Percentiles rank a stretch among this genome's conserved stretches.
Conservation (phyloP, 2,888 invertebrate genomes). For the Euclidia mi region DNA sequence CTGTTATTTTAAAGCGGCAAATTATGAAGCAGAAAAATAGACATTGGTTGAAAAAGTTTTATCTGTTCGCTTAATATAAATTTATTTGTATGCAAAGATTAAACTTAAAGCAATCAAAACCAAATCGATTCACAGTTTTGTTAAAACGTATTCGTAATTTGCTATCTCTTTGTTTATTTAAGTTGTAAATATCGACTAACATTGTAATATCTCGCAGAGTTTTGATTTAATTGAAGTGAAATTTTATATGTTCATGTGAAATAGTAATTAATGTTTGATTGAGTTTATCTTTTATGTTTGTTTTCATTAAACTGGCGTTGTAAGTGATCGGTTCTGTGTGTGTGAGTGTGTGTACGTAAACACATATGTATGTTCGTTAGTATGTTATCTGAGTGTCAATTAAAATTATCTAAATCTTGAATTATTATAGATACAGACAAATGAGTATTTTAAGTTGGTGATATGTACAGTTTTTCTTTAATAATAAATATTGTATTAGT, state of each 20-base stretch:
- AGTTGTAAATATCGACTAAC: conserved; percentile 24
- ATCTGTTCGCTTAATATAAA: not conserved
- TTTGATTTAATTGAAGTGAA: conserved; percentile 49
- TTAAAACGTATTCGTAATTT: conserved; percentile 11
- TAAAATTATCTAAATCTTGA: too few relatives aligned
- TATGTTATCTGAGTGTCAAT: too few relatives aligned
- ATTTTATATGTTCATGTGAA: conserved; percentile 19
- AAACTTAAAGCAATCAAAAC: conserved; percentile 22
- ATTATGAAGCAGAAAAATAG: not conserved
- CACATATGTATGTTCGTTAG: too few relatives aligned
- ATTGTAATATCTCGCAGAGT: conserved; percentile 40
- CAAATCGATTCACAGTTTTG: not conserved
- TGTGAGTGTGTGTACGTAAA: not conserved
- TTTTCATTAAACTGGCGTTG: too few relatives aligned
- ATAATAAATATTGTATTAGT: too few relatives aligned
- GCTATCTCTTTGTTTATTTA: conserved; percentile 19
- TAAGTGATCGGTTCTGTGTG: too few relatives aligned
- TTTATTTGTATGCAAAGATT: conserved; percentile 13
- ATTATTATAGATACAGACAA: too few relatives aligned
- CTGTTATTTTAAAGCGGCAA: conserved; percentile 69
- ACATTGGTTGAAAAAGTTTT: not conserved
- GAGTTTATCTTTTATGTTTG: conserved; percentile 17
- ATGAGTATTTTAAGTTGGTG: too few relatives aligned
- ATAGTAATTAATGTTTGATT: not conserved
- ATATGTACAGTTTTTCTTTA: too few relatives aligned